Percentiles rank a stretch among this genome's conserved stretches.
Evolutionary conservation across 1,140 invertebrate species (phyloP).

Genomic region (Pseudomyrmex sp.): DNA sequence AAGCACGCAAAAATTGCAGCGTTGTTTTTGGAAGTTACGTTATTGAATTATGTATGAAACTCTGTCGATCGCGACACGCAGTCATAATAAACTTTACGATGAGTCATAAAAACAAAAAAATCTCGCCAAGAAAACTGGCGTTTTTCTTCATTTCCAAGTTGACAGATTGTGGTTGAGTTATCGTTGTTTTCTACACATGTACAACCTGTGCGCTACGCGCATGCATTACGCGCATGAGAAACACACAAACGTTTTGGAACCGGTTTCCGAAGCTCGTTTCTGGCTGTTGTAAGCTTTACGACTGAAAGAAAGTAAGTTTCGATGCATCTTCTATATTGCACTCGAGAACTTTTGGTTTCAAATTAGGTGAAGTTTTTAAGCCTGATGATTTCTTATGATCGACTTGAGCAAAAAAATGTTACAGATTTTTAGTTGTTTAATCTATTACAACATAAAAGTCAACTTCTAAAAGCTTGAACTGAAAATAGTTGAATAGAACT

Average conservation of each 20-base stretch:
- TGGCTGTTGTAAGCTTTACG: conserved; percentile 30
- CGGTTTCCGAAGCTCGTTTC: conserved; percentile 63
- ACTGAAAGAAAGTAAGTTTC: conserved; percentile 15
- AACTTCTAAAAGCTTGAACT: too few species aligned
- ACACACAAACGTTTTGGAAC: conserved; percentile 52
- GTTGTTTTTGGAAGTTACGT: conserved; percentile 12
- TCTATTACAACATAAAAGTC: too few species aligned
- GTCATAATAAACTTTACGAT: conserved; percentile 38
- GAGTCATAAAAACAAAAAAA: background rate
- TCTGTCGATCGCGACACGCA: conserved; percentile 6
- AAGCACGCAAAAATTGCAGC: conserved; percentile 3
- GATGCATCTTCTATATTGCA: conserved; percentile 13
- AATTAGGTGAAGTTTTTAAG: conserved; percentile 1
- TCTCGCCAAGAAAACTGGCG: conserved; percentile 18
- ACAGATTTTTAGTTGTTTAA: too few species aligned
- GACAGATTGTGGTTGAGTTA: conserved; percentile 9
- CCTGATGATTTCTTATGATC: background rate
- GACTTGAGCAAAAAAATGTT: conserved; percentile 1
- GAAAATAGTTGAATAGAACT: too few species aligned
- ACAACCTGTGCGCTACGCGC: background rate
- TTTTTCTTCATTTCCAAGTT: conserved; percentile 19
- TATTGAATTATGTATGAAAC: conserved; percentile 23
- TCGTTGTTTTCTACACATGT: background rate
- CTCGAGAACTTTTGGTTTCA: conserved; percentile 8
- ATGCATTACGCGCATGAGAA: background rate